Percentiles rank a stretch among this genome's conserved stretches.
Conservation (phyloP, 1,140 invertebrate genomes). For the Probaryconus sp. region DNA sequence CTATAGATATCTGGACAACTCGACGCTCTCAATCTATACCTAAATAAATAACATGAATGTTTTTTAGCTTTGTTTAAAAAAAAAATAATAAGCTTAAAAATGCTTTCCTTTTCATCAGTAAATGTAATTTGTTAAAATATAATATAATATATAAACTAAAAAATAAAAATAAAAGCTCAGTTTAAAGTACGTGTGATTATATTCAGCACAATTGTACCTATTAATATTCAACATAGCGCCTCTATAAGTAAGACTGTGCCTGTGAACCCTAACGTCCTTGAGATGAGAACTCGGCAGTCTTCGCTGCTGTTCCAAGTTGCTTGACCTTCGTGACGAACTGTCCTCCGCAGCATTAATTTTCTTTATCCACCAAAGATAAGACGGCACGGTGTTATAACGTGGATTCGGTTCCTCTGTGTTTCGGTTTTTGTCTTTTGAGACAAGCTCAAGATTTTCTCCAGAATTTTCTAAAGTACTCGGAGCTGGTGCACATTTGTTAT, state of each 20-base stretch:
- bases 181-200: too few species aligned
- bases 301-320: constrained; percentile 73
- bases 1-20: constrained; percentile 93
- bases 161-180: too few species aligned
- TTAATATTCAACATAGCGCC: constrained; percentile 92
- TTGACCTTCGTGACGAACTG: constrained; percentile 71
- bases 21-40: constrained; percentile 88
- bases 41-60: too few species aligned
- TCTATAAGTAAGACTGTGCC: constrained; percentile 88
- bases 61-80: too few species aligned
- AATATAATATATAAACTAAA: not conserved
- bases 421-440: constrained; percentile 49
- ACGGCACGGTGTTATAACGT: constrained; percentile 73
- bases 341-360: constrained; percentile 69
- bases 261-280: constrained; percentile 84
- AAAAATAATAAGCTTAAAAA: too few species aligned
- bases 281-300: constrained; percentile 82
- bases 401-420: constrained; percentile 53
- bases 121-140: not conserved
- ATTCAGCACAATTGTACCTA: constrained; percentile 81
- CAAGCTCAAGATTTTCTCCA: constrained; percentile 43
- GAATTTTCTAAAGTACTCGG: constrained; percentile 56
- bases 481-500: constrained; percentile 52
- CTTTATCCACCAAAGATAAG: constrained; percentile 80
- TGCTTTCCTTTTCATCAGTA: too few species aligned